phyloP scores from a whole-genome alignment of 2,113 vertebrate genomes.

The Neogale vison region DNA sequence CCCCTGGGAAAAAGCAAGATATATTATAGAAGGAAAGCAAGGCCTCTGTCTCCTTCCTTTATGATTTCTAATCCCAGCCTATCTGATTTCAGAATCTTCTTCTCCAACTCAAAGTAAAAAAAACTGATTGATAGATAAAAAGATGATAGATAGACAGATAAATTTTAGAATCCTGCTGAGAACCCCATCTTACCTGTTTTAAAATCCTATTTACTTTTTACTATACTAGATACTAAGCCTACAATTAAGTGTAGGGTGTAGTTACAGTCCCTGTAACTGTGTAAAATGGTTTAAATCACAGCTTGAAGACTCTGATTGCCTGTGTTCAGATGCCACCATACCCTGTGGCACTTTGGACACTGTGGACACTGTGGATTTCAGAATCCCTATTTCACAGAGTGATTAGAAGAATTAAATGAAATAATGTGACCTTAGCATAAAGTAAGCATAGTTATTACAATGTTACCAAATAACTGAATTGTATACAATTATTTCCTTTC shows the following conservation, averaged over 20 bases:
- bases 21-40: neutral
- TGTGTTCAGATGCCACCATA: neutral
- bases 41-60: neutral
- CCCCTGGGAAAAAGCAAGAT: neutral
- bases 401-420: neutral
- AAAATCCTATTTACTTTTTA: neutral
- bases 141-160: too few relatives aligned
- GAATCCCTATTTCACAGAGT: neutral
- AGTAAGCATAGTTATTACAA: neutral
- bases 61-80: neutral
- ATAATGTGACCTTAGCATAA: neutral
- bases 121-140: neutral
- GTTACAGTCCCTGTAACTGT: neutral
- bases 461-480: neutral
- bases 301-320: neutral
- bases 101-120: neutral
- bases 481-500: neutral
- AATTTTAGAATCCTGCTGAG: neutral
- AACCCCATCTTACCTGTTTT: neutral
- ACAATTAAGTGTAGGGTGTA: neutral
- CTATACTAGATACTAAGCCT: neutral
- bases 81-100: neutral
- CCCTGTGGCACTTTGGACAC: too few relatives aligned
- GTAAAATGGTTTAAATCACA: neutral
- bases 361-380: neutral